These are phyloP conservation scores for Neoascia interrupta DNA, from an alignment of 2,888 invertebrate genomes.

Conservation along the genomic window DNA sequence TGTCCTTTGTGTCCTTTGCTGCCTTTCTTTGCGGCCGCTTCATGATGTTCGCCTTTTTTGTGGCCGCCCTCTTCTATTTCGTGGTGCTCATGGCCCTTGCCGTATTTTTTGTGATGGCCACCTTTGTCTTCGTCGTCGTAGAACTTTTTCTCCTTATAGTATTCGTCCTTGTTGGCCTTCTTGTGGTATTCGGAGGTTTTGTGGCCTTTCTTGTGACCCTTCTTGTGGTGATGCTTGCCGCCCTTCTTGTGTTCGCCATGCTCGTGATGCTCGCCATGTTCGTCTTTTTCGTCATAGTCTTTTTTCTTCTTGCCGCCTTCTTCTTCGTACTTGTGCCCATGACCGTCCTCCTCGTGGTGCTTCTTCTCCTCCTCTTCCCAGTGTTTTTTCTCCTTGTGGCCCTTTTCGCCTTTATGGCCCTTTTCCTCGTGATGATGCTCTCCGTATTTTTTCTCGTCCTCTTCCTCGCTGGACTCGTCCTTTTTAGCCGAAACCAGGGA, in stretches of 20 bases:
- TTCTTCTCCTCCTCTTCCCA: conserved; percentile 90
- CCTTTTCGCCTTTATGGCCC: conserved; percentile 89
- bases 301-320: conserved; percentile 90
- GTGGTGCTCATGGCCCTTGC: conserved; percentile 89
- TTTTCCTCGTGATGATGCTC: conserved; percentile 78
- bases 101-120: conserved; percentile 90
- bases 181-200: conserved; percentile 92
- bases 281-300: conserved; percentile 88
- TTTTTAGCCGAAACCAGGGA: conserved; percentile 75
- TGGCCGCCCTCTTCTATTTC: conserved; percentile 89
- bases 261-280: conserved; percentile 89
- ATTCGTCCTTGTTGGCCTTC: conserved; percentile 93
- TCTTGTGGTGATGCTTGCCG: conserved; percentile 89
- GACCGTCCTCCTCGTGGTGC: conserved; percentile 88
- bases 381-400: conserved; percentile 87
- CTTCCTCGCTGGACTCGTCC: conserved; percentile 76
- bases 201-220: conserved; percentile 91
- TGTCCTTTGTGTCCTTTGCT: conserved; percentile 91
- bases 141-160: conserved; percentile 92
- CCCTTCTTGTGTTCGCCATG: conserved; percentile 89
- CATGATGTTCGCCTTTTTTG: conserved; percentile 90
- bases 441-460: conserved; percentile 77
- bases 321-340: conserved; percentile 88
- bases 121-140: conserved; percentile 93
- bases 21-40: conserved; percentile 88